Base-by-base conservation (phyloP, 2,888 invertebrate genomes). In the Archips xylosteana region DNA sequence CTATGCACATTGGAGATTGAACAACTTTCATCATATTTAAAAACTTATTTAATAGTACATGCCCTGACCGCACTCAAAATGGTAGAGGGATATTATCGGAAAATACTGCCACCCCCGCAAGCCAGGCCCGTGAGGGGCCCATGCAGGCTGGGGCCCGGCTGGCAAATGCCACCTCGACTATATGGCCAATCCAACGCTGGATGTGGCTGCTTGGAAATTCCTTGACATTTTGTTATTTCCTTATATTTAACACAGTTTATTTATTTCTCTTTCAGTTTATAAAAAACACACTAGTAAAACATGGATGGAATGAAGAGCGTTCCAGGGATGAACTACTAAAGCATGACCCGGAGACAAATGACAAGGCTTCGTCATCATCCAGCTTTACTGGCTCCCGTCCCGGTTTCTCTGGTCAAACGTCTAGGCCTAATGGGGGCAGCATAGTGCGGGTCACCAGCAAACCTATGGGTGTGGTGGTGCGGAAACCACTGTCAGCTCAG, bases 221-320 rank as follows among this genome's bases (percentile, higher is more conserved):
- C 23, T 23, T 23, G 23, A 23, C 1, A 1, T 23, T 23, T 23
- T 23, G 23, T 23, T 23, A 23, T 23, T 23, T 23, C 23, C 1
- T 23, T 23, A 23, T 1, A 23, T 23, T 23, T 23, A 1, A 23
- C 23, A 34, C 13, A 60, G 59, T 54, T 13, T 67, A 15, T 9
- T 23, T 10, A 57, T 59, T n/a, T 49, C 34, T 57, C 13, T 85
- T 84, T 2, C 87, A 95, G 95, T 90, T 95, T 77, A 90, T 95
- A 54, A 95, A 95, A 85, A 94, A 94, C 78, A 90, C 92, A 61
- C 80, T 95, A 77, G 92, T 94, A 15, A 95, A 95, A 83, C 94
- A 95, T 76, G 87, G 88, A 60, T 95, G 95, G 92, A 95, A 94
- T 78, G 95, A 95, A 73, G 95, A 95, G 77, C 87, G 95, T 1